Base-by-base conservation (phyloP, 2,888 invertebrate species). In the Drosophila bunnanda region DNA sequence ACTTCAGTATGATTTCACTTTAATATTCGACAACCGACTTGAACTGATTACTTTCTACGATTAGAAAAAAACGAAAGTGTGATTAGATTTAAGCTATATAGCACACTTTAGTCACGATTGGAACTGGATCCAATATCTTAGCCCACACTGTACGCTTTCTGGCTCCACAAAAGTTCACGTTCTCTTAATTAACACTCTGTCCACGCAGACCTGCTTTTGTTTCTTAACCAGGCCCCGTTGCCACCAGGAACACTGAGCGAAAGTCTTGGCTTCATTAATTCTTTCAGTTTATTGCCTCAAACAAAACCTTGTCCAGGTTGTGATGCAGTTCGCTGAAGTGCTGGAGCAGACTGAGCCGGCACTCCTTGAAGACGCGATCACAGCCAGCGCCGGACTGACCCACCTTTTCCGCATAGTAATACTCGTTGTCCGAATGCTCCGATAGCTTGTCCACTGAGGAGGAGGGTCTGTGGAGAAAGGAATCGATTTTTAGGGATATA, bases 331-430 rank as follows among this genome's bases (percentile, higher is more conserved):
- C 73, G 13, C 89, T 84, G 32, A 84, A 84, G 20, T 84, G 88
- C 48, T 84, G 88, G 28, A 84, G 56, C 39, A 84, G 60, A 59
- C 83, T 84, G 15, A 60, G 75, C 1, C 76, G 76, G 50, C 92
- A 92, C 43, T 89, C 88, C 43, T 84, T 85, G 61, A 92, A 92
- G 17, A 92, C 79, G 1, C 72, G 72, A 3, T 89, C 78, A 48
- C 92, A 93, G 15, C 89, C 89, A 5, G 86, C 91, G 4, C 91
- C 91, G 10, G 91, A 84, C 80, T 93, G 93, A 2, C 96, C 96
- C 4, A 95, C 90, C 71, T 94, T 92, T 91, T 96, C 96, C 0
- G 96, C 96, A 8, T 95, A 95, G 61, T 95, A 94, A 90, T 96
- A 96, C 90, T 96, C 96, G 78, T 94, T 95, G 91, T 96, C 95